Evolutionary conservation across 1,140 invertebrate species (phyloP).

Genomic region (Bathynomus jamesi): DNA sequence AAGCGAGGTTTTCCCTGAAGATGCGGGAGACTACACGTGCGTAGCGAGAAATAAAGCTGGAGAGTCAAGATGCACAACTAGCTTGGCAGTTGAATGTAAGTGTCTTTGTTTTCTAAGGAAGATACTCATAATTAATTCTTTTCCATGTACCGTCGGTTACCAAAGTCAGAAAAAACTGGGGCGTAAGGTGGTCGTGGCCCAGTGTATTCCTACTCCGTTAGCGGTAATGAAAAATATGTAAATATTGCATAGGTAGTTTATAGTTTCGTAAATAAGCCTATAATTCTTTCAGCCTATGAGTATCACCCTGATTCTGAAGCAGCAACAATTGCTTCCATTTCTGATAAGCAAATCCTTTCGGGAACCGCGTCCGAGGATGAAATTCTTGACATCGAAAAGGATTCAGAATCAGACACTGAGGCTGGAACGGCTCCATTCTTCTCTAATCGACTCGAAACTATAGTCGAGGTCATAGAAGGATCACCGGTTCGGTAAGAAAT

Average conservation of each 20-base stretch:
- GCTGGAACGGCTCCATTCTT: constrained; percentile 66
- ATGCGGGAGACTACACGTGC: constrained; percentile 79
- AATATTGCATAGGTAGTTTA: background rate
- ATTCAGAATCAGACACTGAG: constrained; percentile 43
- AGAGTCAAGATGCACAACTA: constrained; percentile 67
- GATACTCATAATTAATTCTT: too few relatives aligned
- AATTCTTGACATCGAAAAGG: constrained; percentile 24
- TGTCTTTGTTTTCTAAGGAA: too few relatives aligned
- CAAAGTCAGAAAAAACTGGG: too few relatives aligned
- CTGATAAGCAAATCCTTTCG: constrained; percentile 22
- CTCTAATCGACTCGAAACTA: constrained; percentile 62
- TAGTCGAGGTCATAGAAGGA: constrained; percentile 61
- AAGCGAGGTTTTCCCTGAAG: constrained; percentile 87
- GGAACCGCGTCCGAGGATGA: constrained; percentile 23
- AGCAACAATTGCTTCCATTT: constrained; percentile 29
- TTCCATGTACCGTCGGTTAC: too few relatives aligned
- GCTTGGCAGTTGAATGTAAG: constrained; percentile 64
- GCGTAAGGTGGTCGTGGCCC: too few relatives aligned
- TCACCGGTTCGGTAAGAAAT: constrained; percentile 61
- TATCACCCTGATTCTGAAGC: constrained; percentile 77
- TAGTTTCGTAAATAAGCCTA: background rate
- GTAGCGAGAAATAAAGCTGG: constrained; percentile 75
- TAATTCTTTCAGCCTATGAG: constrained; percentile 64
- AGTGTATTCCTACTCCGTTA: too few relatives aligned
- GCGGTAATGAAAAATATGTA: background rate